Evolutionary conservation across 2,888 invertebrate species (phyloP).

Genomic region (Epinotia ramella): DNA sequence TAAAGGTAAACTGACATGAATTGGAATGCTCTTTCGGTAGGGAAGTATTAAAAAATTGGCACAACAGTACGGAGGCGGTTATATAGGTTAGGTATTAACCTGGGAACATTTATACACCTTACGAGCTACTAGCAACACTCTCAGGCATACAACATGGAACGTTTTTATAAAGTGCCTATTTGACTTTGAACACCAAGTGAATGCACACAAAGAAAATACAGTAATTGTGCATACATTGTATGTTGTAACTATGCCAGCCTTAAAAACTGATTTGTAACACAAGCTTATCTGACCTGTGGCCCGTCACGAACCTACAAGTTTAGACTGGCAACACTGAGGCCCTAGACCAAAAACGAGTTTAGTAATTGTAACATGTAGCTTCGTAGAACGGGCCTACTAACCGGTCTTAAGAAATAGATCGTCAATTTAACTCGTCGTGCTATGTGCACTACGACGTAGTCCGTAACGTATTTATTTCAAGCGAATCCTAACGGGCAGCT

Average conservation of each 20-base stretch:
- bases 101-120: conserved; percentile 70
- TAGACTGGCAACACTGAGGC: too few relatives aligned
- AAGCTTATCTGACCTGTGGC: background rate
- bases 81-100: conserved; percentile 55
- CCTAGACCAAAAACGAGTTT: too few relatives aligned
- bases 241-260: background rate
- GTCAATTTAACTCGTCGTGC: background rate
- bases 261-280: background rate
- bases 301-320: background rate
- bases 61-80: conserved; percentile 63
- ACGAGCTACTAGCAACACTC: conserved; percentile 61
- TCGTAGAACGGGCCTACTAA: too few relatives aligned
- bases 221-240: background rate
- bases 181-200: conserved; percentile 31
- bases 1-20: conserved; percentile 61
- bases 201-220: conserved; percentile 17
- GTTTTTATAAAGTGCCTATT: conserved; percentile 51
- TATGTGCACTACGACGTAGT: background rate
- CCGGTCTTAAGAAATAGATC: background rate
- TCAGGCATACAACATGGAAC: conserved; percentile 68
- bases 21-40: conserved; percentile 49
- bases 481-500: background rate
- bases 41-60: conserved; percentile 68
- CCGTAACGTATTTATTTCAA: background rate
- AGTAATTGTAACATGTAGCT: too few relatives aligned